Percentiles rank a stretch among this genome's conserved stretches.
Evolutionary conservation across 2,888 invertebrate genomes (phyloP).

Genomic region (Ischnus inquisitorius): DNA sequence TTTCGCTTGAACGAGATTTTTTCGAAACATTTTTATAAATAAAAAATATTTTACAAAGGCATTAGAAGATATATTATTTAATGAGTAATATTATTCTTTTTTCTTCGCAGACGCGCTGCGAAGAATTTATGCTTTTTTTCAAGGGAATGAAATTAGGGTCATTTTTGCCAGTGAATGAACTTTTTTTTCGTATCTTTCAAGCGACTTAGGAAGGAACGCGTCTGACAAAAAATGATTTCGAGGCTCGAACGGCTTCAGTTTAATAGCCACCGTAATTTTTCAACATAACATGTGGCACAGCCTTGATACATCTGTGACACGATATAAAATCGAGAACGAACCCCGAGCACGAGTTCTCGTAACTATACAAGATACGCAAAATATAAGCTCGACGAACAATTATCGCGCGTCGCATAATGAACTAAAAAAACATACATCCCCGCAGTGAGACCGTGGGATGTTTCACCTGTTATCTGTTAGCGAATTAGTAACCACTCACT

Average conservation of each 20-base stretch:
- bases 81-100: too few relatives aligned
- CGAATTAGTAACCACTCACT: slow-evolving; percentile 58
- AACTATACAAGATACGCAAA: slow-evolving; percentile 15
- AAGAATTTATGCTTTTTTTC: too few relatives aligned
- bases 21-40: too few relatives aligned
- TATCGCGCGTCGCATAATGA: slow-evolving; percentile 54
- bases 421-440: slow-evolving; percentile 30
- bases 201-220: too few relatives aligned
- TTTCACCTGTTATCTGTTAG: slow-evolving; percentile 33
- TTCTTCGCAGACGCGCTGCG: too few relatives aligned
- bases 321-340: slow-evolving; percentile 36
- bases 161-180: too few relatives aligned
- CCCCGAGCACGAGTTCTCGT: not conserved
- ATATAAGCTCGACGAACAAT: slow-evolving; percentile 44
- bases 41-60: too few relatives aligned
- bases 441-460: slow-evolving; percentile 10
- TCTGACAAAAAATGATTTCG: not conserved
- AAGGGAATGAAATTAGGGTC: too few relatives aligned
- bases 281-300: slow-evolving; percentile 34
- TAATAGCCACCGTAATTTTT: not conserved
- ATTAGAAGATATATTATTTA: too few relatives aligned
- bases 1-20: too few relatives aligned
- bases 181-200: too few relatives aligned
- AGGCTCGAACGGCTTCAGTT: not conserved
- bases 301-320: slow-evolving; percentile 51